Evolutionary conservation across 2,113 vertebrate genomes (phyloP).

Genomic region (Loxodonta africana): DNA sequence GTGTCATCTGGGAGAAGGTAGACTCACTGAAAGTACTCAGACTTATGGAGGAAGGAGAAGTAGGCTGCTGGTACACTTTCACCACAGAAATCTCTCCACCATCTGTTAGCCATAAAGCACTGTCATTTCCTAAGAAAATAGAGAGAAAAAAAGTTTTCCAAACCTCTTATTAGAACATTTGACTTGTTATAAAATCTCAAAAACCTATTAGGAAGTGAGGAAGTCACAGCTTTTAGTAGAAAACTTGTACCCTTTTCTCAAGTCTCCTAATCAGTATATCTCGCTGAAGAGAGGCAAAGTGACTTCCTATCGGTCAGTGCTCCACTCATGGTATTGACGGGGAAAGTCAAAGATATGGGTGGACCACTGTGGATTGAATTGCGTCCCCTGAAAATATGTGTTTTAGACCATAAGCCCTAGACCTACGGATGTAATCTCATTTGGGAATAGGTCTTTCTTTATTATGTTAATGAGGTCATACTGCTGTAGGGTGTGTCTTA

Average conservation of each 20-base stretch:
- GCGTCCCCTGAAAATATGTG: too few relatives aligned
- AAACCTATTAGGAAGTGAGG: neutral
- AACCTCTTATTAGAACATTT: neutral
- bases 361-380: neutral
- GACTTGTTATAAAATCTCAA: conserved; percentile 15
- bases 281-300: neutral
- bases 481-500: too few relatives aligned
- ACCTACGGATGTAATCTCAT: neutral
- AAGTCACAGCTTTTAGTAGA: neutral
- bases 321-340: neutral
- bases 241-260: neutral
- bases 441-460: neutral
- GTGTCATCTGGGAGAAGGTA: neutral
- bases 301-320: neutral
- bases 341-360: neutral
- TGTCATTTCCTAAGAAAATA: neutral
- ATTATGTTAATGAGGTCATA: neutral
- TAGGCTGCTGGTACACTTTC: neutral
- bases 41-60: conserved; percentile 31
- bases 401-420: neutral
- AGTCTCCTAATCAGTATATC: neutral
- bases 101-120: neutral
- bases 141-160: neutral
- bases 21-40: neutral
- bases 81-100: neutral